Evolutionary conservation across 1,140 invertebrate genomes (phyloP), one percentile per base, ranked within the genome.

Genomic region (Cheumatopsyche charites): DNA sequence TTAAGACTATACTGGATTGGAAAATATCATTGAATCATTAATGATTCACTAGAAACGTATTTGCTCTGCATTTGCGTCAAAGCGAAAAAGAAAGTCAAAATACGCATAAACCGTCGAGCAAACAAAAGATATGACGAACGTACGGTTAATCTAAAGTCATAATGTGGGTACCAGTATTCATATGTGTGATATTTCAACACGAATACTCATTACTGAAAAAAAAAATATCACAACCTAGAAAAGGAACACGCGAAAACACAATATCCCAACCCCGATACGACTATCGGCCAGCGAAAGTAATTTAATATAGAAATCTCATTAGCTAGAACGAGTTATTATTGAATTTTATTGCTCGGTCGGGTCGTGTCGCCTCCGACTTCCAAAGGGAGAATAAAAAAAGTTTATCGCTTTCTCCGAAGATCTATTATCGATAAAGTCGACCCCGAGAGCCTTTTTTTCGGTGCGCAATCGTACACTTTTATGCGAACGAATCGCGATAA

Each of bases 141-240:
- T 65, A 65, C 62, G 62, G 62, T 65, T 43, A 65, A 43, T 25
- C 1, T n/a, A 65, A 4, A 36, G n/a, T n/a, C n/a, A 3, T 36
- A 36, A 36, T 65, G 62, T 42, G 62, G 62, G 62, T 45, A 65
- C 62, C 62, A 65, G 17, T 65, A 65, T 65, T 3, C 13, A n/a
- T n/a, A n/a, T n/a, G 29, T 36, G 3, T 9, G 29, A 36, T 36
- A 36, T 36, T 36, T 36, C 29, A 36, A 36, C 29, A 36, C 29
- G 29, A 36, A 36, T 9, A 36, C 29, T 36, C 29, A 36, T 36
- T 36, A 36, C 29, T 4, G 29, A 36, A n/a, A n/a, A n/a, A n/a
- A n/a, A n/a, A n/a, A 15, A 15, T 61, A 61, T 29, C 25, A 25
- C 7, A 25, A 21, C 58, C 4, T 9, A 13, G n/a, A 61, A 25